A percentile compares a stretch with the other conserved stretches of the same genome.
Evolutionary conservation across 2,888 invertebrate species (phyloP).

Genomic region (Entomobrya proxima): DNA sequence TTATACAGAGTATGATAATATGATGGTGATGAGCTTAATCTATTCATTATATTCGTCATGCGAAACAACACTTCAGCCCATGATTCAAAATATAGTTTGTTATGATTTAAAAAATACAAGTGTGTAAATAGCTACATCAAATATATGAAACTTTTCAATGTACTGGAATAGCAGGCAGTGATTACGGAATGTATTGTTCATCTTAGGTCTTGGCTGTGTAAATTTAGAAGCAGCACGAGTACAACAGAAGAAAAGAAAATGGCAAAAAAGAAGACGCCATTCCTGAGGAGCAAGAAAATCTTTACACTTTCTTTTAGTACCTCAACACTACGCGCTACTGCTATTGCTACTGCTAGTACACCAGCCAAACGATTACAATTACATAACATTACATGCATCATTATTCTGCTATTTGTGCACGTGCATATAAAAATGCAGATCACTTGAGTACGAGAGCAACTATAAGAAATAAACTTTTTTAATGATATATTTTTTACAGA

Average conservation of each 20-base stretch:
- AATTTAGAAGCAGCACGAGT: not conserved
- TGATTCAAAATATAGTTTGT: not conserved
- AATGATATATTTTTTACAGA: too few relatives aligned
- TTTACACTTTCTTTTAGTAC: not conserved
- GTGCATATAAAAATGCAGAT: conserved; percentile 14
- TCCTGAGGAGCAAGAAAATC: not conserved
- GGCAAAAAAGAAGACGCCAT: not conserved
- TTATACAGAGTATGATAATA: too few relatives aligned
- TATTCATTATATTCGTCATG: too few relatives aligned
- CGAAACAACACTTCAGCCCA: too few relatives aligned
- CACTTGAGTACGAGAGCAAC: conserved; percentile 9
- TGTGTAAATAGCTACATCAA: conserved; percentile 3
- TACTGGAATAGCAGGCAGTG: too few relatives aligned
- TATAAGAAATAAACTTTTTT: too few relatives aligned
- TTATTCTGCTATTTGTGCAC: conserved; percentile 57
- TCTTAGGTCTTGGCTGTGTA: too few relatives aligned
- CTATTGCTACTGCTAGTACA: not conserved
- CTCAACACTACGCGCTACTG: conserved; percentile 17
- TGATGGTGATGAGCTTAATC: too few relatives aligned
- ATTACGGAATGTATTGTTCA: too few relatives aligned
- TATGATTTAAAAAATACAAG: not conserved
- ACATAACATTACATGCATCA: conserved; percentile 59
- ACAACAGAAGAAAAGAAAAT: not conserved
- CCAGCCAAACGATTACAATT: conserved; percentile 4
- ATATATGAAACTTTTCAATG: not conserved